These are phyloP conservation scores for Oriolus oriolus DNA, from an alignment of 2,113 vertebrate genomes.

Conservation along the genomic window DNA sequence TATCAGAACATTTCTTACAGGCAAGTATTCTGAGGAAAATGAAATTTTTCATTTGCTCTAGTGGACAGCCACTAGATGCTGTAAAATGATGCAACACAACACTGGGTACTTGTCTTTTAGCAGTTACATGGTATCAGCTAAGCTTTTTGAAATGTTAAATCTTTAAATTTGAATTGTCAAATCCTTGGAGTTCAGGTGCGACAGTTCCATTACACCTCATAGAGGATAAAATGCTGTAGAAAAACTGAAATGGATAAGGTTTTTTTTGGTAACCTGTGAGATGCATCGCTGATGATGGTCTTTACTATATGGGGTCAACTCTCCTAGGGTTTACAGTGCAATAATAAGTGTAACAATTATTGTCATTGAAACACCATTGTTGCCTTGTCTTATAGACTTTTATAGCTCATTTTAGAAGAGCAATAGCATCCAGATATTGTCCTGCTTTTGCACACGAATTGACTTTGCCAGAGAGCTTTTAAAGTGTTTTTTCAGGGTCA, in stretches of 20 bases:
- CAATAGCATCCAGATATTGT: neutral
- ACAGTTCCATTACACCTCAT: neutral
- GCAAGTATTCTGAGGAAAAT: neutral
- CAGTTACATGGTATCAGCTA: neutral
- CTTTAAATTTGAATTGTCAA: neutral
- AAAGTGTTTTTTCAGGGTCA: neutral
- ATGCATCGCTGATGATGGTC: neutral
- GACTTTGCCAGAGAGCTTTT: neutral
- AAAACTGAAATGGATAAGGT: neutral
- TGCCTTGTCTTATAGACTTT: neutral
- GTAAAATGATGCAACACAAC: rapidly evolving
- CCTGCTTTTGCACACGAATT: neutral
- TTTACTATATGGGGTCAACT: neutral
- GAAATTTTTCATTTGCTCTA: neutral
- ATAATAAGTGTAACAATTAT: neutral
- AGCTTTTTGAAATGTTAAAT: neutral
- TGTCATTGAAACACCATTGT: neutral
- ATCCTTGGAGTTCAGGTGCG: neutral
- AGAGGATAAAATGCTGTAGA: neutral
- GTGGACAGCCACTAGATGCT: neutral
- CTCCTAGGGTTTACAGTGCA: neutral
- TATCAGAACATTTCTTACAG: neutral
- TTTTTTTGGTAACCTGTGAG: neutral
- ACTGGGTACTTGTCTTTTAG: neutral
- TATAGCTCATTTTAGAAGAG: neutral